Base-by-base conservation (phyloP, 2,797 vertebrate genomes). In the Otolemur crassicaudatus region DNA sequence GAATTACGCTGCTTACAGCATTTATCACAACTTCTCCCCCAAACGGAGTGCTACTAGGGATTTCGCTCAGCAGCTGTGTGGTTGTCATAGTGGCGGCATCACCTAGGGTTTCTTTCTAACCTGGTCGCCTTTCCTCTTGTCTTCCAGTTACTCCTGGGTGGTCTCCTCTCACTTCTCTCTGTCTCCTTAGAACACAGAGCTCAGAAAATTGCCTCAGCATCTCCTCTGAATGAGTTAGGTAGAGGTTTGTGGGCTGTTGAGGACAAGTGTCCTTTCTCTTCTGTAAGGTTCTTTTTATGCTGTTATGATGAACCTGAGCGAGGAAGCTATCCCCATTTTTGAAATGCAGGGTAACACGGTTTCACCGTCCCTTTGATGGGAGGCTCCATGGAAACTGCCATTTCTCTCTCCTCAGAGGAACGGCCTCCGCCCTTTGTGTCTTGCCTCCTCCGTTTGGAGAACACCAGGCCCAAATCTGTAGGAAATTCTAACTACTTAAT, bases 121-220 rank as follows among this genome's bases (percentile, higher is more conserved):
- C 16, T 92, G 72, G 17, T 94, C 70, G 8, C 31, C 40, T 94
- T 87, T 13, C 53, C 25, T 87, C 16, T 84, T 43, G 6, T 92
- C 81, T 96, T 90, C 79, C 43, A 67, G 46, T 86, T 86, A 75
- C 46, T 93, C n/a, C 37, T 88, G 89, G 46, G 67, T 70, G 60
- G 70, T 14, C 27, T 82, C 79, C 76, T 90, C 91, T 81, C 70
- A 31, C 43, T 60, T 70, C 63, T 93, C 17, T 87, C 69, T 93
- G 17, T 31, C 65, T 82, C 90, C 89, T 86, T 92, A 85, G 96
- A 91, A 75, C 56, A 34, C 4, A 87, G 76, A 25, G 22, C 90
- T 97, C 93, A 87, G 90, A 37, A 97, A 97, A 94, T 65, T 91
- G 72, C 76, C 89, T 90, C 46, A 58, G 58, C 14, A 2, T 49